These are phyloP conservation scores for Clarias gariepinus DNA, from an alignment of 2,113 vertebrate species.

Conservation along the genomic window DNA sequence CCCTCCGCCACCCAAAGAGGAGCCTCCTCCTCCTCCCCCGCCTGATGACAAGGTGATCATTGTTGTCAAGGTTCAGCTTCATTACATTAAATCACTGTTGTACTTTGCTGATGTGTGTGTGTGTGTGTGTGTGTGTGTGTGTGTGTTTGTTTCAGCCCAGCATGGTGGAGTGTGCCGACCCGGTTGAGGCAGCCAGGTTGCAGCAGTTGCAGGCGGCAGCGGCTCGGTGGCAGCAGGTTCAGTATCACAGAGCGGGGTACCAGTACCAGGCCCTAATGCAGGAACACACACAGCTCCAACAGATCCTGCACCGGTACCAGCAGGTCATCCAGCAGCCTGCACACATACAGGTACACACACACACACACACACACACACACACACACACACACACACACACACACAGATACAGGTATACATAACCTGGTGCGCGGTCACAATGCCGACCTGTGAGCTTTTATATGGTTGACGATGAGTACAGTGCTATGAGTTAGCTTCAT, in stretches of 20 bases:
- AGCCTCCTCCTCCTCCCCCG: constrained; percentile 80
- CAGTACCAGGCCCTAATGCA: constrained; percentile 98
- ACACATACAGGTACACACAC: constrained; percentile 80
- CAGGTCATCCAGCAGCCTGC: constrained; percentile 87
- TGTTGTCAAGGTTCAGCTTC: not conserved
- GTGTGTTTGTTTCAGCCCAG: constrained; percentile 50
- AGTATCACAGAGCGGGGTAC: constrained; percentile 87
- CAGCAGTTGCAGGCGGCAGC: constrained; percentile 92
- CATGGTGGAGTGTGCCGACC: constrained; percentile 75
- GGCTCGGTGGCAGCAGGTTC: constrained; percentile 96
- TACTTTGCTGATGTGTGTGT: not conserved
- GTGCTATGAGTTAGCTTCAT: not conserved
- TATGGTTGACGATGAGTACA: not conserved
- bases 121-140: no score
- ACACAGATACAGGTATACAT: not conserved
- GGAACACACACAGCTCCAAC: constrained; percentile 90
- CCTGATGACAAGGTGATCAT: constrained; percentile 80
- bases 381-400: not conserved
- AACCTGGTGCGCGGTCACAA: not conserved
- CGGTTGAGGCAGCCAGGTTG: constrained; percentile 86
- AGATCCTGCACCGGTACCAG: constrained; percentile 91
- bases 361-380: not conserved
- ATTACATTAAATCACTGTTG: not conserved
- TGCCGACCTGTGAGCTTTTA: not conserved
- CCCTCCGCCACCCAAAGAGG: constrained; percentile 82